phyloP scores from a whole-genome alignment of 2,797 vertebrate genomes.

The Phataginus tetradactyla region DNA sequence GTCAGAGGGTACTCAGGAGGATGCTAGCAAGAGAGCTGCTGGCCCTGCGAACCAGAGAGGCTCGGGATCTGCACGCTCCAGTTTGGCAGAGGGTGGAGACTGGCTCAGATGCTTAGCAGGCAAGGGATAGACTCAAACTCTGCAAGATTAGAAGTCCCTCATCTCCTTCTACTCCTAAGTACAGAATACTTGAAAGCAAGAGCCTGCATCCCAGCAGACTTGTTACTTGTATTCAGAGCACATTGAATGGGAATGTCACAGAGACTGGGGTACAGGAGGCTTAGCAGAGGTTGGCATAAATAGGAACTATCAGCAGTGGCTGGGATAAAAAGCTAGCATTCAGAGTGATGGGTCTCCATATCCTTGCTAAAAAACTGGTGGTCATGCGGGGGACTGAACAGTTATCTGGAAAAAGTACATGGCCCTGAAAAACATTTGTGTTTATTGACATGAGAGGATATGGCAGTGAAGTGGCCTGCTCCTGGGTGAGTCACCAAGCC shows the following conservation, averaged over 20 bases:
- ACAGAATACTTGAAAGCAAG: background rate
- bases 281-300: background rate
- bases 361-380: background rate
- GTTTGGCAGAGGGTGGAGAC: background rate
- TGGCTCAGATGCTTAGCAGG: background rate
- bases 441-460: background rate
- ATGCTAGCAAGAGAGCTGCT: accelerated
- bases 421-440: background rate
- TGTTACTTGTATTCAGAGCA: too few species aligned
- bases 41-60: background rate
- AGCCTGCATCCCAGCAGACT: background rate
- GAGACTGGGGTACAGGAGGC: background rate
- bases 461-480: background rate
- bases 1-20: background rate
- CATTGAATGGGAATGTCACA: background rate
- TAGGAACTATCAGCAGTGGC: background rate
- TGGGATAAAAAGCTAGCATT: background rate
- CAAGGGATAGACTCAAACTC: background rate
- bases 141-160: background rate
- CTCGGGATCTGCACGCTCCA: accelerated
- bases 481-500: background rate
- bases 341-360: background rate
- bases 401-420: background rate
- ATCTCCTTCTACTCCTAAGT: background rate
- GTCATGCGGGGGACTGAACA: background rate